phyloP scores from a whole-genome alignment of 1,140 invertebrate species.

The Venustaconcha ellipsiformis region DNA sequence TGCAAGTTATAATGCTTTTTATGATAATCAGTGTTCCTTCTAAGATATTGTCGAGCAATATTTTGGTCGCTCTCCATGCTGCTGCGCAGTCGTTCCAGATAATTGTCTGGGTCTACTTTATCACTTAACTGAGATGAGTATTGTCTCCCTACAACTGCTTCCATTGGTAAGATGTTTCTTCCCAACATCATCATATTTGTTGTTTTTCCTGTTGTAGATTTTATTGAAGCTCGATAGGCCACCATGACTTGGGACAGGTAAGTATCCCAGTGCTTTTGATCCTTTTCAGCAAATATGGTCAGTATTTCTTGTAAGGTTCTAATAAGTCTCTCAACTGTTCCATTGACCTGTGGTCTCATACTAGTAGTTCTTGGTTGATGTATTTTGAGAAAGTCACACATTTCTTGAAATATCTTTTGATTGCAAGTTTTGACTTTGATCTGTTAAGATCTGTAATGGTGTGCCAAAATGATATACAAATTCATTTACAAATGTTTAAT shows the following conservation, averaged over 20 bases:
- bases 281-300: constrained; percentile 35
- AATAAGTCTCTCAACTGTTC: constrained; percentile 52
- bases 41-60: constrained; percentile 7
- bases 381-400: too few species aligned
- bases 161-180: constrained; percentile 30
- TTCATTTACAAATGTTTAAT: too few species aligned
- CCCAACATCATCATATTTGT: constrained; percentile 43
- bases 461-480: too few species aligned
- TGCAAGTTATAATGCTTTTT: background rate
- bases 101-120: background rate
- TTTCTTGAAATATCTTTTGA: background rate
- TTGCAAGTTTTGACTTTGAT: too few species aligned
- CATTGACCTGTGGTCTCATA: constrained; percentile 33
- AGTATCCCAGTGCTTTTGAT: constrained; percentile 35
- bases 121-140: background rate
- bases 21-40: constrained; percentile 14
- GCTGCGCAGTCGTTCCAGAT: background rate
- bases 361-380: too few species aligned
- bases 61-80: background rate
- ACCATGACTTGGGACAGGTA: constrained; percentile 31
- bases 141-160: constrained; percentile 16
- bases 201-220: constrained; percentile 24
- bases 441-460: too few species aligned
- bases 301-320: constrained; percentile 39
- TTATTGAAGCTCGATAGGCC: constrained; percentile 28